These are phyloP conservation scores for Ips nitidus DNA, from an alignment of 1,140 invertebrate genomes.

Conservation along the genomic window DNA sequence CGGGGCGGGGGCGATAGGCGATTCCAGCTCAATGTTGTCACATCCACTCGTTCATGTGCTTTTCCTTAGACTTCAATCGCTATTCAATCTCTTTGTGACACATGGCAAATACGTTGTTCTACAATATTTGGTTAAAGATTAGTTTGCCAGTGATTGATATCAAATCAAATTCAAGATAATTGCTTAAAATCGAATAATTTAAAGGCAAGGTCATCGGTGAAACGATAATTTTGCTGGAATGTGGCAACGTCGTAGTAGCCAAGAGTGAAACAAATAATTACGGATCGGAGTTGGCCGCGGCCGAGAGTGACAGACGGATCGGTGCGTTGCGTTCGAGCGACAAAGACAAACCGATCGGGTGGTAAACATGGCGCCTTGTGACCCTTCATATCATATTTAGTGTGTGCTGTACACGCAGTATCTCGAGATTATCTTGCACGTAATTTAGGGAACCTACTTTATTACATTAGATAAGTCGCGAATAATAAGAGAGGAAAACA, in stretches of 20 bases:
- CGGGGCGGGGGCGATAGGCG: slow-evolving; percentile 31
- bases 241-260: slow-evolving; percentile 13
- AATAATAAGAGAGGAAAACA: slow-evolving; percentile 34
- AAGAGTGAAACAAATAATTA: slow-evolving; percentile 35
- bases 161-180: too few species aligned
- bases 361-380: slow-evolving; percentile 52
- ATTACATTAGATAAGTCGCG: slow-evolving; percentile 18
- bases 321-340: slow-evolving; percentile 39
- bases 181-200: too few species aligned
- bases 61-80: neutral
- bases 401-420: slow-evolving; percentile 46
- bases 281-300: slow-evolving; percentile 24
- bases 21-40: slow-evolving; percentile 33
- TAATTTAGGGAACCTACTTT: slow-evolving; percentile 32
- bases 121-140: too few species aligned
- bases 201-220: too few species aligned
- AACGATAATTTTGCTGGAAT: neutral
- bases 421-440: slow-evolving; percentile 44
- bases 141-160: too few species aligned
- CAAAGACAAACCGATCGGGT: slow-evolving; percentile 44
- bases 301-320: slow-evolving; percentile 38
- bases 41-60: neutral
- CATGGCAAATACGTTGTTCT: too few species aligned
- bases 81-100: neutral
- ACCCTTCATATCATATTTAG: slow-evolving; percentile 52